Conservation (phyloP, 2,797 vertebrate species). For the Eurystomus glaucurus region DNA sequence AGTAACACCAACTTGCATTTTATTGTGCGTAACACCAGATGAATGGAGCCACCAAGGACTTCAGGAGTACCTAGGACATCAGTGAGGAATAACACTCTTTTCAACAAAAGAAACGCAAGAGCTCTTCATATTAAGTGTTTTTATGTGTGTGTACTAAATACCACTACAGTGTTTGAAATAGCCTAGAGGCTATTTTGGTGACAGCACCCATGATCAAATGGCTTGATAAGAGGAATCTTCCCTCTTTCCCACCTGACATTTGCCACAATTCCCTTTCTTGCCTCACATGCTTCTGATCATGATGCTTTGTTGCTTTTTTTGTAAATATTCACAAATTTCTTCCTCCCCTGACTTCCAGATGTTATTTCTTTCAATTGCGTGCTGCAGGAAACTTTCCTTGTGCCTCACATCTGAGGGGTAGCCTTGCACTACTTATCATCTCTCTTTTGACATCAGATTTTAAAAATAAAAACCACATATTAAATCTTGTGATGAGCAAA, state of each 20-base stretch:
- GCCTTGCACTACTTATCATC: background rate
- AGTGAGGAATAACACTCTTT: background rate
- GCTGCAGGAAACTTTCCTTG: background rate
- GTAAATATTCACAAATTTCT: background rate
- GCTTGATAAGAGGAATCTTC: background rate
- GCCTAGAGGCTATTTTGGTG: background rate
- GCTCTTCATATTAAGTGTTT: background rate
- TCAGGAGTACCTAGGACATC: background rate
- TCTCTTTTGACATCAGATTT: conserved; percentile 6
- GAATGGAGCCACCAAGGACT: background rate
- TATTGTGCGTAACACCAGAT: background rate
- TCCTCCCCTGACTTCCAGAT: background rate
- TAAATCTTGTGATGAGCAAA: background rate
- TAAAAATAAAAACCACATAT: background rate
- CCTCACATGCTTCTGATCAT: background rate
- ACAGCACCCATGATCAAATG: background rate
- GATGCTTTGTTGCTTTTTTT: background rate
- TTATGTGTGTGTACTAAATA: background rate
- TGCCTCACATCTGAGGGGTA: background rate
- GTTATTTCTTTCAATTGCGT: background rate
- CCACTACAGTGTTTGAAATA: background rate
- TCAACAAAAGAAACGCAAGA: background rate
- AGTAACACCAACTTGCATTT: background rate
- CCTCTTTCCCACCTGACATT: background rate
- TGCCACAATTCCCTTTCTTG: background rate